Evolutionary conservation across 2,888 invertebrate genomes (phyloP), one percentile per base, ranked within the genome.

Genomic region (Pammene aurita): DNA sequence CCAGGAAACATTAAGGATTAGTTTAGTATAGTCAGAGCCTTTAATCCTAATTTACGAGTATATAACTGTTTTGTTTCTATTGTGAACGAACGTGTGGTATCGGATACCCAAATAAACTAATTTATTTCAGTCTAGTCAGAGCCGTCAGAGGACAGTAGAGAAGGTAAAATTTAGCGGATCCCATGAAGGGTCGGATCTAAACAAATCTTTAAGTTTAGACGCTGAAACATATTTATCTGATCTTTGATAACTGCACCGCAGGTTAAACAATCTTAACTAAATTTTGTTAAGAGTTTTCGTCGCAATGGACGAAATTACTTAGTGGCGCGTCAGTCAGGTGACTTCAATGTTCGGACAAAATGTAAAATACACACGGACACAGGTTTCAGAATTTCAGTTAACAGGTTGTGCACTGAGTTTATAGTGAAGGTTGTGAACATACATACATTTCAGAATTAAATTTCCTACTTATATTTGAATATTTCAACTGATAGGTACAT

Each of bases 351-450:
- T 61, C 16, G 60, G 13, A 9, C 10, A 60, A 18, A 5, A 56
- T 50, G 9, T 41, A 18, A 48, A 16, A 16, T 13, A 54, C 48
- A 54, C 48, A 62, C 48, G 42, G 48, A 63, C n/a, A 35, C 63
- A 64, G 56, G 57, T 64, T 61, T 67, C 42, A 57, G 26, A 34
- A 13, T 26, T 64, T 68, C 46, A 57, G 56, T 67, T 62, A 42
- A 48, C 38, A 38, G 68, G 68, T 68, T 68, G 68, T 68, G 68
- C 63, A 57, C 56, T 57, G 68, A 68, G 63, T 68, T 64, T 68
- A 67, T 18, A n/a, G 57, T 46, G 18, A 66, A 42, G 68, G 68
- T 68, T 68, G 68, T 68, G 68, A 68, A 60, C 50, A 61, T 61
- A 61, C 61, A 48, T 60, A 61, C 61, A 62, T 52, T 50, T 50